Conservation (phyloP, 30 jellyfish, hydroid and myxozoan species). For the Aurelia sp. region DNA sequence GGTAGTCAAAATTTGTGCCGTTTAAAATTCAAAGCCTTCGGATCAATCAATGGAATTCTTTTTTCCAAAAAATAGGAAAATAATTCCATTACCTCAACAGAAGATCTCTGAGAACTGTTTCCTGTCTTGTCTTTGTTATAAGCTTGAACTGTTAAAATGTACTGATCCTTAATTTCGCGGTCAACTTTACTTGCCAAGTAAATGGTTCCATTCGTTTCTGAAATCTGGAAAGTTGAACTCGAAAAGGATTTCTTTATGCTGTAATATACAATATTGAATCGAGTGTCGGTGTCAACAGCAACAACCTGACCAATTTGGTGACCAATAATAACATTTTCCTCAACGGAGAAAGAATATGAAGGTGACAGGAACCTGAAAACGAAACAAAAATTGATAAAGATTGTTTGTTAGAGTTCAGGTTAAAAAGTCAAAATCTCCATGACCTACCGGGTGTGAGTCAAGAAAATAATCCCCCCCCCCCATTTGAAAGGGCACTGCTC, state of each 20-base stretch:
- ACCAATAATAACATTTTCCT: conserved; percentile 54
- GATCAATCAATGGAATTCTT: background rate
- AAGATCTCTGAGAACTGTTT: conserved; percentile 30
- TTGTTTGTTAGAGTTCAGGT: background rate
- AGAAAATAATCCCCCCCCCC: too few relatives aligned
- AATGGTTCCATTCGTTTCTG: conserved; percentile 37
- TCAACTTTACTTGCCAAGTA: conserved; percentile 32
- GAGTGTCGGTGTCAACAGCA: conserved; percentile 62
- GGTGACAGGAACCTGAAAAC: conserved; percentile 41
- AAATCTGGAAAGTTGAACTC: conserved; percentile 9
- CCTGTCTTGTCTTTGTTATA: conserved; percentile 73
- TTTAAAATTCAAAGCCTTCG: too few relatives aligned
- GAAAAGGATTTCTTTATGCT: background rate
- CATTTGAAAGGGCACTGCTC: too few relatives aligned
- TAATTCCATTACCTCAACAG: conserved; percentile 17
- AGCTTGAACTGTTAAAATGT: conserved; percentile 44
- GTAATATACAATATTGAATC: conserved; percentile 21
- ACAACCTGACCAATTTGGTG: conserved; percentile 59
- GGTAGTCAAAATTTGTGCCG: too few relatives aligned
- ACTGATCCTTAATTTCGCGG: conserved; percentile 44
- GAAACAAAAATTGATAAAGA: background rate
- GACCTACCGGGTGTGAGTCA: too few relatives aligned
- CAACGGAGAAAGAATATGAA: conserved; percentile 56
- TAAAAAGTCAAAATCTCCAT: background rate
- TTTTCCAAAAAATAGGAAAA: background rate